phyloP scores from a whole-genome alignment of 2,888 invertebrate species.

The Tuberolachnus salignus region DNA sequence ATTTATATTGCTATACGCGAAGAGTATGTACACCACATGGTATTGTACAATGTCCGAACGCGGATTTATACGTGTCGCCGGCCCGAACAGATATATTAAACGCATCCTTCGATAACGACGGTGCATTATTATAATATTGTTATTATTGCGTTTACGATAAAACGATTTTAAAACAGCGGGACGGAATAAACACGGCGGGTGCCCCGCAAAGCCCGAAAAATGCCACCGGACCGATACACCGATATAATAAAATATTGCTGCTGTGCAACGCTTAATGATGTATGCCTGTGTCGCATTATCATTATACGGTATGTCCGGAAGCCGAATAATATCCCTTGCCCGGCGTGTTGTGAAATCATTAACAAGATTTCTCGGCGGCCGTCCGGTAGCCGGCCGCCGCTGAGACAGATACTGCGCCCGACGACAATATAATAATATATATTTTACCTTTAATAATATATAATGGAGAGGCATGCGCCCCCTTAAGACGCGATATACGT shows the following conservation, averaged over 20 bases:
- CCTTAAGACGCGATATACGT: not conserved
- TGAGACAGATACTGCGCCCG: conserved; percentile 29
- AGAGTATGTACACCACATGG: not conserved
- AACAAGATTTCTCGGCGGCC: not conserved
- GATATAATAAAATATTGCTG: no score
- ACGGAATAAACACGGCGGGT: not conserved
- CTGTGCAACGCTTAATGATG: no score
- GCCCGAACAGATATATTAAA: no score
- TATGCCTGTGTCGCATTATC: no score
- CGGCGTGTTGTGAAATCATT: not conserved
- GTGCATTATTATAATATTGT: not conserved
- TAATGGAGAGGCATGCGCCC: no score
- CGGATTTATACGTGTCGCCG: not conserved
- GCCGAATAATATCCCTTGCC: not conserved
- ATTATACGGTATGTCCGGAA: conserved; percentile 31
- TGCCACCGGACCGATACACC: conserved; percentile 11
- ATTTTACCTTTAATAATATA: no score
- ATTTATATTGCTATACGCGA: not conserved
- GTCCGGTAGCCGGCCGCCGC: conserved; percentile 32
- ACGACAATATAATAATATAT: not conserved
- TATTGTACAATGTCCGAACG: not conserved
- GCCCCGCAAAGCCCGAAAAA: not conserved
- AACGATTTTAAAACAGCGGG: conserved; percentile 32
- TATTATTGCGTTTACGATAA: not conserved
- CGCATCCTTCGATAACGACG: no score